Percentiles rank a stretch among this genome's conserved stretches.
Conservation (phyloP, 1,140 invertebrate species). For the Danaus plexippus region DNA sequence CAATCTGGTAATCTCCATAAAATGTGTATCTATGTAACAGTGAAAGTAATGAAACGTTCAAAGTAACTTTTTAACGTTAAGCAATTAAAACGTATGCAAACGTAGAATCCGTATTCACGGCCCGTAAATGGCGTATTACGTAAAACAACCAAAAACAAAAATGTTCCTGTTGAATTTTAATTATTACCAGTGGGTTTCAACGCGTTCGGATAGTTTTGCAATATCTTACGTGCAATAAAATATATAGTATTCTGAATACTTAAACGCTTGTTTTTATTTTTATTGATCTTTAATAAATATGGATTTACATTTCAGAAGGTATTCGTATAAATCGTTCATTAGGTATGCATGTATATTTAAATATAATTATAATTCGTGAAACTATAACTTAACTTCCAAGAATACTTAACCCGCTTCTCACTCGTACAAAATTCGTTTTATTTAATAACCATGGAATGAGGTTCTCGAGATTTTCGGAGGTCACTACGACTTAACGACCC, state of each 20-base stretch:
- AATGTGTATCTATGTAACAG: no score
- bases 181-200: not conserved
- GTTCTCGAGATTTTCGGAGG: slow-evolving; percentile 16
- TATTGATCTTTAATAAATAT: slow-evolving; percentile 1
- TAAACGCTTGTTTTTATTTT: not conserved
- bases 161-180: slow-evolving; percentile 14
- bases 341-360: not conserved
- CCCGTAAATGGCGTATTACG: slow-evolving; percentile 17
- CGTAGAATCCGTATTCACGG: slow-evolving; percentile 13
- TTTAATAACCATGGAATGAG: slow-evolving; percentile 2
- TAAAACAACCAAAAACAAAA: slow-evolving; percentile 12
- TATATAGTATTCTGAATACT: not conserved
- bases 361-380: not conserved
- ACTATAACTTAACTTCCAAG: not conserved
- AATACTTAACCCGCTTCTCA: not conserved
- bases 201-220: not conserved
- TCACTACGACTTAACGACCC: slow-evolving; percentile 16
- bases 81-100: slow-evolving; percentile 7
- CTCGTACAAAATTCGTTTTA: not conserved
- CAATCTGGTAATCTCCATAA: no score
- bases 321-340: no score
- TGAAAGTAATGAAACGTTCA: slow-evolving; percentile 12
- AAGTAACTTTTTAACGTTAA: slow-evolving; percentile 5
- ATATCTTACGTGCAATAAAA: slow-evolving; percentile 2
- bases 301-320: not conserved